Conservation (phyloP, 1,140 invertebrate genomes). For the Coelopa frigida region DNA sequence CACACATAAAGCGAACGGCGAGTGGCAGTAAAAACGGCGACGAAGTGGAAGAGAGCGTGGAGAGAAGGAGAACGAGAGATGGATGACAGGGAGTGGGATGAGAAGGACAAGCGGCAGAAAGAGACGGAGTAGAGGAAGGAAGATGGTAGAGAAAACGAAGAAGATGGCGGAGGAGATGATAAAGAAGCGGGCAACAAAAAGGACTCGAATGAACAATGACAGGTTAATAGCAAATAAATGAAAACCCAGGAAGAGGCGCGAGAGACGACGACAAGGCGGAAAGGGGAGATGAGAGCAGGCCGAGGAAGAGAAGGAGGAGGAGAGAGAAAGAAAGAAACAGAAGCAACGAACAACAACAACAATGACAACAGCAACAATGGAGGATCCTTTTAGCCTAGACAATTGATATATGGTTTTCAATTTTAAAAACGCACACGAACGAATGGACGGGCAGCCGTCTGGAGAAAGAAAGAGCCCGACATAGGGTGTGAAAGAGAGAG, state of each 20-base stretch:
- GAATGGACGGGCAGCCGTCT: neutral
- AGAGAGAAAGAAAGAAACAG: neutral
- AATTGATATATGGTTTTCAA: conserved; percentile 44
- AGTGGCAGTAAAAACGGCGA: conserved; percentile 13
- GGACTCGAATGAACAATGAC: conserved; percentile 46
- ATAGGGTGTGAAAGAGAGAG: neutral
- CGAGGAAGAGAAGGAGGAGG: neutral
- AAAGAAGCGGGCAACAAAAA: conserved; percentile 36
- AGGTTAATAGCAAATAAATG: conserved; percentile 46
- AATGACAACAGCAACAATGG: neutral
- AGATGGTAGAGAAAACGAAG: conserved; percentile 12
- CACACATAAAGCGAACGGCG: no score
- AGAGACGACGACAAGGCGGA: conserved; percentile 3
- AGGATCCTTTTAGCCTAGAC: conserved; percentile 25
- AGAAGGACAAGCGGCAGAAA: neutral
- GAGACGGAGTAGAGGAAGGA: conserved; percentile 19
- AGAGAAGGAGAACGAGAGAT: conserved; percentile 8
- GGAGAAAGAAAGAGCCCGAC: neutral
- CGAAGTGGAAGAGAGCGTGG: conserved; percentile 9
- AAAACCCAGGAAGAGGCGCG: conserved; percentile 38
- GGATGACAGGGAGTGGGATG: no score
- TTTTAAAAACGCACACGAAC: conserved; percentile 23
- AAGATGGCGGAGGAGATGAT: neutral
- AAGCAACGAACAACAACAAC: conserved; percentile 5
- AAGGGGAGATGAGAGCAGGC: neutral